These are phyloP conservation scores for Masticophis lateralis DNA, from an alignment of 2,797 vertebrate species.

Conservation along the genomic window DNA sequence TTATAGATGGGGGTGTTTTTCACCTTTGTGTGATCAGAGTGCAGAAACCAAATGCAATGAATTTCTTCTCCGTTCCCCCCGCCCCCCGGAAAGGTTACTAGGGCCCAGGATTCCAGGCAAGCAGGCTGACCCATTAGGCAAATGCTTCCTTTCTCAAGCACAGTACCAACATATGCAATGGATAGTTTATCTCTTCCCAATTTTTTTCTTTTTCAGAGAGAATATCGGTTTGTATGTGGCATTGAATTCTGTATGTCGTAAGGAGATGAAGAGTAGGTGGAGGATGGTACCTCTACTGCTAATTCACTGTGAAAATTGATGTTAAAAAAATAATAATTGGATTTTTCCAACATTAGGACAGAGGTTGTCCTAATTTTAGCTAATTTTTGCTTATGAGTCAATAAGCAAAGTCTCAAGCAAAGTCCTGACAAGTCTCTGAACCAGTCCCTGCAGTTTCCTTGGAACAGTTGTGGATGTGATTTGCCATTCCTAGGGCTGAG, in stretches of 20 bases:
- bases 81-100: neutral
- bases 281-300: neutral
- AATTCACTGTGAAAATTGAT: neutral
- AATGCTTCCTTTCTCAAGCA: neutral
- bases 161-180: rapidly evolving
- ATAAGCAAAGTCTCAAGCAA: too few species aligned
- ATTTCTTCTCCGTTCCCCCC: neutral
- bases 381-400: neutral
- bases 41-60: constrained; percentile 6
- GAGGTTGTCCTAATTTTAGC: neutral
- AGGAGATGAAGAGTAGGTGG: neutral
- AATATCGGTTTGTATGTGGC: neutral
- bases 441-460: neutral
- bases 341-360: neutral
- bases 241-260: rapidly evolving
- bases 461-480: neutral
- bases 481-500: neutral
- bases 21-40: constrained; percentile 17
- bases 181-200: neutral
- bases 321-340: neutral
- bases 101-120: neutral
- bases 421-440: neutral
- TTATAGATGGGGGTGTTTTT: constrained; percentile 9
- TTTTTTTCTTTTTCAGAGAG: constrained; percentile 3
- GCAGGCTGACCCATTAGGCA: neutral